These are phyloP conservation scores for Ancistrus triradiatus DNA, from an alignment of 2,113 vertebrate species.

Conservation along the genomic window DNA sequence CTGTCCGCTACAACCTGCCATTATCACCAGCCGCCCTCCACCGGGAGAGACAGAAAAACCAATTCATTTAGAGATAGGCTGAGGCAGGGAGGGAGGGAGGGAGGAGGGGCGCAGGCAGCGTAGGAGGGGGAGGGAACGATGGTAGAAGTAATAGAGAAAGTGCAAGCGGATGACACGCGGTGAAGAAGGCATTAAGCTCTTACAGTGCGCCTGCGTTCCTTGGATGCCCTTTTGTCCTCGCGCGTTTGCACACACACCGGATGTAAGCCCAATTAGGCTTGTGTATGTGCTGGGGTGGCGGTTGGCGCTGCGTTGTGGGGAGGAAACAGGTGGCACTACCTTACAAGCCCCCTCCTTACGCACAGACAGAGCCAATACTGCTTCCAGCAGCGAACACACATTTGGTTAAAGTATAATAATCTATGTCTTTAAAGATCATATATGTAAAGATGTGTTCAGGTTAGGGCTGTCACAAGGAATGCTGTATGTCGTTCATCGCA, in stretches of 20 bases:
- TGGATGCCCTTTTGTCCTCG: conserved; percentile 14
- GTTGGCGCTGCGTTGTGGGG: conserved; percentile 53
- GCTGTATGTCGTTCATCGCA: no score
- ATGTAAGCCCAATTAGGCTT: conserved; percentile 56
- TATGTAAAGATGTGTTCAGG: no score
- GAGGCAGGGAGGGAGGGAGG: not conserved
- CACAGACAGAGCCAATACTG: no score
- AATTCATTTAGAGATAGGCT: conserved; percentile 49
- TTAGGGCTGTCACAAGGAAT: no score
- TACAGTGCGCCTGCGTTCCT: not conserved
- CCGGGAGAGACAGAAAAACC: conserved; percentile 57
- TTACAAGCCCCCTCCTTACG: conserved; percentile 40
- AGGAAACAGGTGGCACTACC: conserved; percentile 66
- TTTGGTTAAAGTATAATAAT: no score
- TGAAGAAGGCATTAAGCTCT: not conserved
- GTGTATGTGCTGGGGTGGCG: conserved; percentile 43
- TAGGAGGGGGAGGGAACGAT: no score
- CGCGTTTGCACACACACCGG: not conserved
- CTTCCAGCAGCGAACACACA: no score
- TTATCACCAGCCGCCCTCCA: conserved; percentile 56
- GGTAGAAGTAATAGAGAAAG: conserved; percentile 3
- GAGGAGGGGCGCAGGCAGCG: not conserved
- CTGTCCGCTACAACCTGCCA: conserved; percentile 60
- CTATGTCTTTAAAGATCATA: no score
- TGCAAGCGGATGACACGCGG: not conserved